Percentiles rank a stretch among this genome's conserved stretches.
Evolutionary conservation across 2,113 vertebrate genomes (phyloP).

Genomic region (Poecilia latipinna): DNA sequence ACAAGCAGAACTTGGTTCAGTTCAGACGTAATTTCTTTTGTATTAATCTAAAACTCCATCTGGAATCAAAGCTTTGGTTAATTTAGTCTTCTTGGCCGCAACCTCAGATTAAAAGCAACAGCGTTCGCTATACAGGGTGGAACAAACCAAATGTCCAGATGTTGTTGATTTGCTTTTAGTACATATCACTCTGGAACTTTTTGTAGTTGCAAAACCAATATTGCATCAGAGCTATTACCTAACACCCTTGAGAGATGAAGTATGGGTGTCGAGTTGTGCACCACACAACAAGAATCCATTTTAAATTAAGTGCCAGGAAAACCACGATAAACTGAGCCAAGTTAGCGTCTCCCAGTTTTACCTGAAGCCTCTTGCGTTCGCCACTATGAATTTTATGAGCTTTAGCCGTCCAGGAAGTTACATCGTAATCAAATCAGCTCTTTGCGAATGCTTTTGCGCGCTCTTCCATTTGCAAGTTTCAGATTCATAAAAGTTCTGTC

Average conservation of each 20-base stretch:
- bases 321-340: background rate
- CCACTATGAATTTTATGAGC: background rate
- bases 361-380: background rate
- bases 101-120: background rate
- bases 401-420: no score
- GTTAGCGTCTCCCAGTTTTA: background rate
- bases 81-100: background rate
- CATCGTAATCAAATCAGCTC: no score
- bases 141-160: conserved; percentile 35
- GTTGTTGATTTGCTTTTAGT: conserved; percentile 11
- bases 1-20: background rate
- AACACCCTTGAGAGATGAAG: background rate
- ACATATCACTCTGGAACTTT: conserved; percentile 8
- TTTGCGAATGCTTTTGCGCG: no score
- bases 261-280: background rate
- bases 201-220: conserved; percentile 43
- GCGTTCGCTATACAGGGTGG: background rate
- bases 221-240: background rate
- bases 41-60: background rate
- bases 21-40: background rate
- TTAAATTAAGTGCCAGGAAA: background rate
- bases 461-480: no score
- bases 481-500: no score
- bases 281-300: background rate
- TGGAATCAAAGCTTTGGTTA: background rate